Conservation (phyloP, 2,888 invertebrate species). For the Neelides folsomi region DNA sequence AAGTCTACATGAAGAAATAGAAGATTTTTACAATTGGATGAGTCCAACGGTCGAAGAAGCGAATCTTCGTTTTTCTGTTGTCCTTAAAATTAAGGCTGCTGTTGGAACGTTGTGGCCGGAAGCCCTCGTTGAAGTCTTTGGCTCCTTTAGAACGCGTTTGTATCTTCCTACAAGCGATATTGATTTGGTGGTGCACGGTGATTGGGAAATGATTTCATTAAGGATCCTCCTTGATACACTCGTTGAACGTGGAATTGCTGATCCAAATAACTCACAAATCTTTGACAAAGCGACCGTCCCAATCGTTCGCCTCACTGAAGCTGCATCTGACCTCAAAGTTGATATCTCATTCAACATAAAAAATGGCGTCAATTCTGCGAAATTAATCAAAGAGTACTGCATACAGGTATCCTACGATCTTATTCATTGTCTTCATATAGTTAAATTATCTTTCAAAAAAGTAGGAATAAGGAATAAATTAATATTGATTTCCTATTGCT, state of each 20-base stretch:
- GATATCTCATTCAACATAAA: slow-evolving; percentile 99
- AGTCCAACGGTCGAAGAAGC: slow-evolving; percentile 85
- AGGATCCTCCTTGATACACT: slow-evolving; percentile 83
- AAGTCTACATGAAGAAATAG: slow-evolving; percentile 92
- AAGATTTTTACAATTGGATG: slow-evolving; percentile 92
- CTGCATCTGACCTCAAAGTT: slow-evolving; percentile 73
- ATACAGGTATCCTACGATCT: too few species aligned
- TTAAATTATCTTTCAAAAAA: too few species aligned
- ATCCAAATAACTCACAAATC: slow-evolving; percentile 81
- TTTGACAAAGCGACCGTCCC: slow-evolving; percentile 97
- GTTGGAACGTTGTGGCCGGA: slow-evolving; percentile 82
- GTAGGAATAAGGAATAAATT: too few species aligned
- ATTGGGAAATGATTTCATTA: slow-evolving; percentile 82
- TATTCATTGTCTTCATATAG: too few species aligned
- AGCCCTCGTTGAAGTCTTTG: slow-evolving; percentile 92
- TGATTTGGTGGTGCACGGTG: slow-evolving; percentile 56
- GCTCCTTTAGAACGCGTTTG: slow-evolving; percentile 91
- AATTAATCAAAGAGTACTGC: slow-evolving; percentile 83
- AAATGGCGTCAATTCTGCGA: slow-evolving; percentile 92
- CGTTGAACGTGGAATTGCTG: slow-evolving; percentile 75
- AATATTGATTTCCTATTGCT: too few species aligned
- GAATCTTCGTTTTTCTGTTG: slow-evolving; percentile 72
- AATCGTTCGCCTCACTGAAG: slow-evolving; percentile 91
- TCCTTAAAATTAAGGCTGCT: slow-evolving; percentile 72
- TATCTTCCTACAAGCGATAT: slow-evolving; percentile 90